These are phyloP conservation scores for Cantharis rufa DNA, from an alignment of 2,888 invertebrate species.

Conservation along the genomic window DNA sequence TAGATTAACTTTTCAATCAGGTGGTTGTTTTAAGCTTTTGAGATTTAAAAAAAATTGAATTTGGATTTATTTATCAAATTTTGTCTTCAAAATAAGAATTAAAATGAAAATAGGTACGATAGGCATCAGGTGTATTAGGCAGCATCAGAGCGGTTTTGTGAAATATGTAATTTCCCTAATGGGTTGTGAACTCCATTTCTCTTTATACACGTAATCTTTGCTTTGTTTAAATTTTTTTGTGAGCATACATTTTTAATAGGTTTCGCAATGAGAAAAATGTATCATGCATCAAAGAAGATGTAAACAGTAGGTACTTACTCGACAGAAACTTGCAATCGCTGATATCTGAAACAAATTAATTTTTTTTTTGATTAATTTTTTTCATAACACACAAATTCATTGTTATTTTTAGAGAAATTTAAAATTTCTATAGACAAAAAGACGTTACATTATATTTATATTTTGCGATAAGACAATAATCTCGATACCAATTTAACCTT, in stretches of 20 bases:
- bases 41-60: not conserved
- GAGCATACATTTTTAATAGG: constrained; percentile 10
- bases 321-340: constrained; percentile 83
- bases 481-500: not conserved
- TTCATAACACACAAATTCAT: not conserved
- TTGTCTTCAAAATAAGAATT: not conserved
- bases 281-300: not conserved
- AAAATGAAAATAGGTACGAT: not conserved
- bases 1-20: not conserved
- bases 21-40: not conserved
- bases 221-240: not conserved
- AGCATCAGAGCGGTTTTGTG: not conserved
- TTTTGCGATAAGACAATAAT: not conserved
- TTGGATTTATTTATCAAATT: not conserved
- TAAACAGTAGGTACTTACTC: constrained; percentile 65
- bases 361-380: not conserved
- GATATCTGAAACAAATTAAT: constrained; percentile 72
- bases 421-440: not conserved
- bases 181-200: not conserved
- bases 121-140: not conserved
- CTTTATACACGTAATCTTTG: constrained; percentile 3
- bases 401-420: not conserved
- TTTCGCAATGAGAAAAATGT: constrained; percentile 5
- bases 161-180: constrained; percentile 12
- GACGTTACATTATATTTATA: no score